Evolutionary conservation across 30 jellyfish, hydroid and myxozoan species (phyloP), one percentile per base, ranked within the genome.

Genomic region (Aurelia sp.): DNA sequence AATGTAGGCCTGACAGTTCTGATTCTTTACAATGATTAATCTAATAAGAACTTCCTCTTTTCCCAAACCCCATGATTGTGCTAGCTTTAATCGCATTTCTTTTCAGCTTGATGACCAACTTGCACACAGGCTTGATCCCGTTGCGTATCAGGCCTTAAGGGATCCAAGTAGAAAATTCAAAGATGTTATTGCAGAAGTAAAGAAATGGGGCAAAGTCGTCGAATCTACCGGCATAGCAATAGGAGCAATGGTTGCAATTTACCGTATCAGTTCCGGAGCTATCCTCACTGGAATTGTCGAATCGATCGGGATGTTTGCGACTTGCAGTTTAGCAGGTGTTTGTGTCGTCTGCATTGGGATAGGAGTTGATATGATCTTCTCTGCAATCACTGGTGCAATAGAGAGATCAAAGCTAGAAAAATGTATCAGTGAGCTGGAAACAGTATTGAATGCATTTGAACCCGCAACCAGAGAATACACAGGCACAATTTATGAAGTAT

Each of bases 401-500:
- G 81, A 70, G 52, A 70, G 81, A 22, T n/a, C 44, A 27, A 35
- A 70, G 64, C 64, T 70, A 17, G 81, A 70, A 35, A 35, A 37
- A 3, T 57, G 63, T 18, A 70, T 70, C 44, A 47, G 37, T 4
- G 81, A 70, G n/a, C 23, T 70, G 62, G 66, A 70, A 6, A 35
- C 11, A 70, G 50, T 22, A 0, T 18, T 31, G 18, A 8, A 4
- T n/a, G 30, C 33, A 4, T 70, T 70, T n/a, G 81, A 70, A 37
- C 81, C 81, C 0, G 81, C 81, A 11, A 70, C 81, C 12, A 70
- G 81, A 70, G 52, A 70, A 20, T 70, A 70, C 50, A 70, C 81
- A 11, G 63, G 21, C 19, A 70, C 81, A n/a, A 70, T 70, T 35
- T 70, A 70, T 70, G 81, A 70, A 47, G 64, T 70, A 37, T 22